Percentiles rank a stretch among this genome's conserved stretches.
These are phyloP conservation scores for Setipinna tenuifilis DNA, from an alignment of 2,797 vertebrate species.

Conservation along the genomic window DNA sequence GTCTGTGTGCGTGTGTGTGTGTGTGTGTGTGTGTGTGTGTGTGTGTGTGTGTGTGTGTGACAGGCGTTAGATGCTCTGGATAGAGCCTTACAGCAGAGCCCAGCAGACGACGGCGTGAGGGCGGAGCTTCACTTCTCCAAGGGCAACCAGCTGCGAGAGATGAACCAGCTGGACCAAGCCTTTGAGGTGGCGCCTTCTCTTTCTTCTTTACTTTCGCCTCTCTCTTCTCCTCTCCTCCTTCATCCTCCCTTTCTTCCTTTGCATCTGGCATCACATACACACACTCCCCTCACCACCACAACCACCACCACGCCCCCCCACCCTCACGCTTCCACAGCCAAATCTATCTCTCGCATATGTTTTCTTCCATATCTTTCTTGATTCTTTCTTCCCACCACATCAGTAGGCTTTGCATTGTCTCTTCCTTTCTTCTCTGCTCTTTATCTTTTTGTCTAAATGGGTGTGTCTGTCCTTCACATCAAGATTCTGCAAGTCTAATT, in stretches of 20 bases:
- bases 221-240: not conserved
- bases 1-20: conserved; percentile 27
- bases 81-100: conserved; percentile 86
- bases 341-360: not conserved
- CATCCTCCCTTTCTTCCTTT: not conserved
- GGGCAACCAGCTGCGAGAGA: conserved; percentile 95
- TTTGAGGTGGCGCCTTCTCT: conserved; percentile 79
- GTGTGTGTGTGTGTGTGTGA: conserved; percentile 42
- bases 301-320: too few relatives aligned
- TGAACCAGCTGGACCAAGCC: conserved; percentile 90
- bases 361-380: not conserved
- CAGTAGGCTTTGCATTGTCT: not conserved
- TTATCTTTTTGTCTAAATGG: not conserved
- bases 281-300: too few relatives aligned
- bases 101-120: conserved; percentile 81
- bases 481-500: not conserved
- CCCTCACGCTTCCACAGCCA: not conserved
- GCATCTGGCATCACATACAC: not conserved
- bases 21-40: conserved; percentile 20
- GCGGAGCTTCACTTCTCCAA: conserved; percentile 95
- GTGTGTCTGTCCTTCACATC: not conserved
- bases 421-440: not conserved
- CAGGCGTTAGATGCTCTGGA: conserved; percentile 90
- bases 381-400: not conserved
- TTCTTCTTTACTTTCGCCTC: not conserved